Evolutionary conservation across 2,888 invertebrate species (phyloP), one percentile per base, ranked within the genome.

Genomic region (Tridacna crocea): DNA sequence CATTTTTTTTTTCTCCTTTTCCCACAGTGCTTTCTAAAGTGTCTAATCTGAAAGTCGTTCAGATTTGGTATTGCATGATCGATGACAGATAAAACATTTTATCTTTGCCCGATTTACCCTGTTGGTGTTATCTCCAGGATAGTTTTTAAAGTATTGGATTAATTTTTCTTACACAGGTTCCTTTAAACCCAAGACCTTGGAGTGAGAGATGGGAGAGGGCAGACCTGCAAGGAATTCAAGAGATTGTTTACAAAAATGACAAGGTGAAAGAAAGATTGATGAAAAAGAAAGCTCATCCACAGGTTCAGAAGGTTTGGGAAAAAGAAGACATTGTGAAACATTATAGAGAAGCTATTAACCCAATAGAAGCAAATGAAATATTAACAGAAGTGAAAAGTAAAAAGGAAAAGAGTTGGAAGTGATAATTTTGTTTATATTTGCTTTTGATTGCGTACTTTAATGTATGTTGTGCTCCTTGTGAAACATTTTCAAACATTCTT

Each of bases 301-400:
- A 80, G 46, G 51, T 63, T 27, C 96, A 95, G 65, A 97, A 95
- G 87, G 97, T 98, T 96, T 94, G 97, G 97, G 93, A 92, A 76
- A 97, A 98, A 95, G 98, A 96, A 94, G 99, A 99, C 95, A 95
- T 99, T 75, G 98, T 99, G 98, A 81, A 81, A 75, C 79, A 83
- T 65, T 86, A 86, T 55, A 70, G 85, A 46, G 83, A 86, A 60
- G 76, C 79, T 46, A 79, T 86, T 8, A 83, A 80, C 26, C 75
- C 79, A 8, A 70, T 60, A 15, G 85, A 86, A 26, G 24, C 81
- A 12, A 27, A 47, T 8, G 55, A 81, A 13, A 81, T 86, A 4
- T 80, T 77, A 46, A 61, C 60, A 12, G 77, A 85, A 66, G 80
- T 83, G 47, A 19, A 66, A 0, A 22, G 13, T n/a, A 66, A 60